Evolutionary conservation across 2,888 invertebrate species (phyloP), one percentile per base, ranked within the genome.

Genomic region (Oxyteleia sp.): DNA sequence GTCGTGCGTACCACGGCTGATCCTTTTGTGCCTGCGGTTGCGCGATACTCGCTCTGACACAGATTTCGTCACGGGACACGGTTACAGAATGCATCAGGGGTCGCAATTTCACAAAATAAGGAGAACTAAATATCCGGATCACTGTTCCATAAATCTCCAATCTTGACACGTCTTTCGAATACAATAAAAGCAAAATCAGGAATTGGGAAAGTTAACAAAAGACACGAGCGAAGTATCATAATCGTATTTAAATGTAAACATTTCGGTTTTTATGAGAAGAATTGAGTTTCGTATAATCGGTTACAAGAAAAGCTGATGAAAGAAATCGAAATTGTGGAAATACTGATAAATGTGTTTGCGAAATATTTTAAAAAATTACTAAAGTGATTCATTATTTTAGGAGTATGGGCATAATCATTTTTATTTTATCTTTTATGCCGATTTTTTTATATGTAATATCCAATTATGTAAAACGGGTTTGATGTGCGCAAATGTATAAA

Each of bases 1-100:
- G 75, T 75, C 79, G 43, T 55, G 61, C 29, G 51, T 45, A 47
- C 63, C 55, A 74, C 68, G 61, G 57, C 57, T 69, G 79, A 75
- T 78, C 64, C 71, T 71, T 84, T 84, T 79, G 79, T 75, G 79
- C 13, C 71, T 82, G 84, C 71, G 84, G 84, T 82, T 68, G 55
- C 66, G 71, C 81, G 82, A 84, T 79, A 74, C 57, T 49, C 72
- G 16, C 18, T 4, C 75, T 49, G 74, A 69, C 80, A 75, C 55
- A 59, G 66, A 76, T 82, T 82, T 82, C 76, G 82, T 82, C 76
- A 82, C 72, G 82, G 82, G 20, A 51, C 72, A 51, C 43, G 66
- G 20, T 35, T 64, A 18, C 53, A 81, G 43, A 81, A 81, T 74
- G 63, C 61, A 61, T 18, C 38, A n/a, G 66, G 82, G 82, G 72